Conservation (phyloP, 2,888 invertebrate genomes). For the Lasioglossum calceatum region DNA sequence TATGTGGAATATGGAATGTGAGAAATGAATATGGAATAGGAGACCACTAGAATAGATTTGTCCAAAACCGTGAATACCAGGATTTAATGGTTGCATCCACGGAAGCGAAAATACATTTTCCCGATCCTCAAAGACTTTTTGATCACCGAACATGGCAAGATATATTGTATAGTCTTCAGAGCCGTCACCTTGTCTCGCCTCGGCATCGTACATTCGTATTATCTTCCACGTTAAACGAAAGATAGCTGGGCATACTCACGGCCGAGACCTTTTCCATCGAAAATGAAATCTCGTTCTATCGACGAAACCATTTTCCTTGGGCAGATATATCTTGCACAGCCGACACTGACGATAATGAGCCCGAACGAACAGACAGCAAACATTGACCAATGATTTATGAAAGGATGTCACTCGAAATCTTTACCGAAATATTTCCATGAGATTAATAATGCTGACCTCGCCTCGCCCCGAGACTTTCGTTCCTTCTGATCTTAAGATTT, state of each 20-base stretch:
- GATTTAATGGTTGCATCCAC: neutral
- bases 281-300: constrained; percentile 7
- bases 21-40: too few relatives aligned
- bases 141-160: neutral
- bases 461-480: neutral
- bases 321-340: constrained; percentile 21
- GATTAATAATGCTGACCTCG: constrained; percentile 1
- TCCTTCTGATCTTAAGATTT: neutral
- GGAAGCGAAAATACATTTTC: neutral
- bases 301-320: neutral
- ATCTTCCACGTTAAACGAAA: constrained; percentile 4
- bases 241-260: neutral
- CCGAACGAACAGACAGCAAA: constrained; percentile 29
- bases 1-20: neutral
- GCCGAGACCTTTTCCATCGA: constrained; percentile 6
- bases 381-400: constrained; percentile 45
- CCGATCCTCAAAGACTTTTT: neutral
- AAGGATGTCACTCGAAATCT: constrained; percentile 2
- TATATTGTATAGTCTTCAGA: neutral
- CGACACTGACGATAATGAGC: constrained; percentile 31
- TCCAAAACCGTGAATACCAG: neutral
- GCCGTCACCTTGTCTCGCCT: neutral
- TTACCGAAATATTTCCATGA: neutral
- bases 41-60: too few relatives aligned
- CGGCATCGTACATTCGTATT: constrained; percentile 6